Evolutionary conservation across 2,888 invertebrate genomes (phyloP), one percentile per base, ranked within the genome.

Genomic region (Yponomeuta evonymella): DNA sequence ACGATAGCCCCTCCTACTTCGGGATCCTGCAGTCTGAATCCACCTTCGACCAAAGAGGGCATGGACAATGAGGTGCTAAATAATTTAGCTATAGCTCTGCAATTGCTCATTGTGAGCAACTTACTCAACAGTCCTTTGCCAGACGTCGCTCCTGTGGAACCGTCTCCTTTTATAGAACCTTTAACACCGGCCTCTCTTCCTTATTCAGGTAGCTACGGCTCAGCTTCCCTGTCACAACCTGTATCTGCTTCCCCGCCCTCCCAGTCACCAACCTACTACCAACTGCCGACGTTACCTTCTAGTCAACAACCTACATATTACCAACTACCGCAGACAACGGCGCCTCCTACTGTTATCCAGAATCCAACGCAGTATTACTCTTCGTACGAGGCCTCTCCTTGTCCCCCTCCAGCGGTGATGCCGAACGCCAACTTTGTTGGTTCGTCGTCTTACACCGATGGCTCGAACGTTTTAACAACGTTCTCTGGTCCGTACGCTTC

Each of bases 31-130:
- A 51, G 51, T 15, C 5, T 51, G 15, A 51, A 51, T 12, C 29
- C 62, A 23, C 33, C 36, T 33, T n/a, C 64, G 36, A 43, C 63
- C 6, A 30, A 48, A 33, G 29, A 30, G 12, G 70, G 73, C 36
- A 75, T 85, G 33, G 89, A 90, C 70, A 74, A 83, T 0, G 83
- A 81, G 36, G 79, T 89, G 0, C 72, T 90, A 0, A 90, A 90
- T 66, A 90, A 90, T 73, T 75, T 90, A 73, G 90, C 90, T 2
- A 83, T 90, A 62, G 89, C 90, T 0, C 75, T 90, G 68, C 90
- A 90, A 62, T 72, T 90, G 9, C 71, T 90, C 1, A 84, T 90
- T 9, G 79, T 90, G 0, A 89, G 82, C 51, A 90, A 89, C 72
- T 80, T 90, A 15, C 73, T 90, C 9, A 86, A 84, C 48, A 73